phyloP scores from a whole-genome alignment of 1,140 invertebrate species.

The Metaphire vulgaris region DNA sequence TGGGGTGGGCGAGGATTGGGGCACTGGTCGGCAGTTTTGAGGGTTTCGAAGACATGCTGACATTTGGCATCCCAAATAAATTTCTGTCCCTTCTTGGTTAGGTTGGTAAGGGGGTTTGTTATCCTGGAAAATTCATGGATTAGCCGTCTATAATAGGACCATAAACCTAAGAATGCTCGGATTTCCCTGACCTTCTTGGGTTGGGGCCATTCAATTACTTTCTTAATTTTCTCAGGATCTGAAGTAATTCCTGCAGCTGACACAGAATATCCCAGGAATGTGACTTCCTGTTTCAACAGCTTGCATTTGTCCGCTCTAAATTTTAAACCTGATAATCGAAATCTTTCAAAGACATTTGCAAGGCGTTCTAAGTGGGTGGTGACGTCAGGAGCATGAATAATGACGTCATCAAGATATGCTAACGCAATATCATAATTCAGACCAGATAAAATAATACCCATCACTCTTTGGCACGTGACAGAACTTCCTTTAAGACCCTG shows the following conservation, averaged over 20 bases:
- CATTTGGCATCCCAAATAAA: constrained; percentile 6
- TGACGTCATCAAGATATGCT: neutral
- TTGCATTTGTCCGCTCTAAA: constrained; percentile 33
- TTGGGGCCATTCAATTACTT: neutral
- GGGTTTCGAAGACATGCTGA: constrained; percentile 4
- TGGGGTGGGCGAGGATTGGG: constrained; percentile 25
- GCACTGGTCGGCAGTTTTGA: constrained; percentile 25
- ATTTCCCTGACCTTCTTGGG: neutral
- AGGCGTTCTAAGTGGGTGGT: constrained; percentile 7
- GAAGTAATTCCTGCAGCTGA: neutral
- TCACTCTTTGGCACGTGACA: neutral
- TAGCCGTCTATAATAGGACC: constrained; percentile 27
- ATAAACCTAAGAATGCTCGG: neutral
- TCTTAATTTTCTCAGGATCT: constrained; percentile 2
- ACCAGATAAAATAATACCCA: neutral
- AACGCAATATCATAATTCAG: neutral
- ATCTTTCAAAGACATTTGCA: constrained; percentile 29
- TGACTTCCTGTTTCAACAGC: constrained; percentile 22
- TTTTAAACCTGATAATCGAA: constrained; percentile 31
- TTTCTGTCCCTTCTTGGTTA: neutral
- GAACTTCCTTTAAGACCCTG: constrained; percentile 40
- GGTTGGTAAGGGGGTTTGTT: constrained; percentile 12
- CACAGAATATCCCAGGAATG: neutral
- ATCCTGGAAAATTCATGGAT: constrained; percentile 21
- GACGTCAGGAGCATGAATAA: neutral